phyloP scores from a whole-genome alignment of 92 coral and sea anemone genomes.

The Galaxea fascicularis region DNA sequence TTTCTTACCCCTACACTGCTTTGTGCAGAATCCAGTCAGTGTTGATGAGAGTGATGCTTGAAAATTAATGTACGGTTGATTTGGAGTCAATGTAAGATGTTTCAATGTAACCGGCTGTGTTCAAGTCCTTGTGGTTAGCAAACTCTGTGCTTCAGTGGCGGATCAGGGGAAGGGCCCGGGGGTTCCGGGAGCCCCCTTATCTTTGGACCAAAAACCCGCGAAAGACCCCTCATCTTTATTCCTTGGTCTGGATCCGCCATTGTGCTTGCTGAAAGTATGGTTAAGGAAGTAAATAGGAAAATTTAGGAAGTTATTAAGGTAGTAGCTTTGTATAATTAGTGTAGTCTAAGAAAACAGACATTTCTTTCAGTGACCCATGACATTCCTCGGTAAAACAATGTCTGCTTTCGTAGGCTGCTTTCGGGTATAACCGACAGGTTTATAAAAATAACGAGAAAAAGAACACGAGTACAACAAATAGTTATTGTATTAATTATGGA shows the following conservation, averaged over 20 bases:
- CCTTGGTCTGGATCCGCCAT: too few species aligned
- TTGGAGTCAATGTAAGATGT: too few species aligned
- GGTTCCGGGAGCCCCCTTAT: too few species aligned
- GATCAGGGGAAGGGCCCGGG: too few species aligned
- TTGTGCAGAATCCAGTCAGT: neutral
- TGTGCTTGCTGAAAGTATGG: too few species aligned
- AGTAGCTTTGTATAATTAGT: neutral
- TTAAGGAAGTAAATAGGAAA: neutral
- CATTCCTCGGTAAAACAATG: neutral
- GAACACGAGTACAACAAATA: constrained; percentile 4
- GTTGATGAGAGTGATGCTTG: too few species aligned
- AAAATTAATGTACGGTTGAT: too few species aligned
- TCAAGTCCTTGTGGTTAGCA: too few species aligned
- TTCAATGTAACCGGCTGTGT: too few species aligned
- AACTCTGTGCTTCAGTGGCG: too few species aligned
- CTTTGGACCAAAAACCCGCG: too few species aligned
- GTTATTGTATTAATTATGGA: constrained; percentile 6
- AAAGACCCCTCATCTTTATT: too few species aligned
- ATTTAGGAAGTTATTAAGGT: neutral
- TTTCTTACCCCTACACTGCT: neutral
- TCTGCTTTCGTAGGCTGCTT: neutral
- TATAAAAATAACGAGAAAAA: neutral
- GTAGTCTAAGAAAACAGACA: neutral
- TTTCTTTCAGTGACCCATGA: neutral
- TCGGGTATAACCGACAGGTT: neutral